Percentiles rank a stretch among this genome's conserved stretches.
These are phyloP conservation scores for Circaetus cinerascens DNA, from an alignment of 2,113 vertebrate species.

Conservation along the genomic window DNA sequence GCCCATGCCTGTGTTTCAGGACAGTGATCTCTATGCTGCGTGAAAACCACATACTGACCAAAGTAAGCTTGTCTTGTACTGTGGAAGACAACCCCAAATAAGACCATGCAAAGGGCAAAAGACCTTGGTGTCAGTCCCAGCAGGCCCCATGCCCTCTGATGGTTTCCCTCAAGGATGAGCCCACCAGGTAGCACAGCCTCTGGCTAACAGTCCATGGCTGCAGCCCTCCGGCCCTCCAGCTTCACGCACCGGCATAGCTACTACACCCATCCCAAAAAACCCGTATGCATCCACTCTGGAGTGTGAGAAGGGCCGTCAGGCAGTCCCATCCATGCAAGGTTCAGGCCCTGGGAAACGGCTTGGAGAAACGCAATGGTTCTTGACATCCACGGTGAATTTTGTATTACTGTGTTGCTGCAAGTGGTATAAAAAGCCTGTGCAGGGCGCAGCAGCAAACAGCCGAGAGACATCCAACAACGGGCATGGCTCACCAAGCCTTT, in stretches of 20 bases:
- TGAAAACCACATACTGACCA: not conserved
- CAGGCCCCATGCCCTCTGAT: fast-evolving
- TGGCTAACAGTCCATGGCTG: not conserved
- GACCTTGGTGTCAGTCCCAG: not conserved
- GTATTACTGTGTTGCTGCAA: not conserved
- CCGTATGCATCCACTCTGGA: fast-evolving
- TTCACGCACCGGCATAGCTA: fast-evolving
- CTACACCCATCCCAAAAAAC: not conserved
- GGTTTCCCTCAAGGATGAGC: not conserved
- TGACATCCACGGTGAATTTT: not conserved
- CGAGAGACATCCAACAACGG: not conserved
- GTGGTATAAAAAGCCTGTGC: not conserved
- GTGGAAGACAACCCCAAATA: not conserved
- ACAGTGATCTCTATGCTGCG: not conserved
- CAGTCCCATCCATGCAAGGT: fast-evolving
- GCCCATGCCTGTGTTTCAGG: not conserved
- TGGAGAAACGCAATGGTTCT: fast-evolving
- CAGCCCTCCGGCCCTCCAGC: not conserved
- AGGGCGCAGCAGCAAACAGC: not conserved
- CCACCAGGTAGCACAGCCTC: not conserved
- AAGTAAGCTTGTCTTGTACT: not conserved
- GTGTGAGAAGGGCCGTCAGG: fast-evolving
- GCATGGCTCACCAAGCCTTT: not conserved
- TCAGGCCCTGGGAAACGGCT: not conserved
- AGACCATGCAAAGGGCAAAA: not conserved